Evolutionary conservation across 2,797 vertebrate genomes (phyloP).

Genomic region (Malacoraja senta): DNA sequence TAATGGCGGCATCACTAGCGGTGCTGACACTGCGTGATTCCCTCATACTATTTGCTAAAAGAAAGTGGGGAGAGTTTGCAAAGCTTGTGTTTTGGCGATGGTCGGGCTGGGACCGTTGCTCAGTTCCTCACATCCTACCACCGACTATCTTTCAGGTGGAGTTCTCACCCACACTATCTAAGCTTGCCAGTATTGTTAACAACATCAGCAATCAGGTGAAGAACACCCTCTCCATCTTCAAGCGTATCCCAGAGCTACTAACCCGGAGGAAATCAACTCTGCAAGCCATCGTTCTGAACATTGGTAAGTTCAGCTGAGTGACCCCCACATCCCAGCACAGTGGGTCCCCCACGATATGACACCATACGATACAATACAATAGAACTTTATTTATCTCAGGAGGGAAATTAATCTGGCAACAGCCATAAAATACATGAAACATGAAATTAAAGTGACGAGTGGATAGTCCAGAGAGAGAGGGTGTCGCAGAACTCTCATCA

Average conservation of each 20-base stretch:
- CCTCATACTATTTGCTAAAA: too few species aligned
- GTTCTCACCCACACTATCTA: constrained; percentile 68
- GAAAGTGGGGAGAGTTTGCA: too few species aligned
- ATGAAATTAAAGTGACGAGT: too few species aligned
- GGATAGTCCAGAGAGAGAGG: too few species aligned
- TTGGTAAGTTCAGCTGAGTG: constrained; percentile 57
- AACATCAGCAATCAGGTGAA: constrained; percentile 65
- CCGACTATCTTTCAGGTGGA: constrained; percentile 59
- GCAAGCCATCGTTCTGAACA: constrained; percentile 57
- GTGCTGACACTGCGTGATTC: too few species aligned
- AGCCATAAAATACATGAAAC: too few species aligned
- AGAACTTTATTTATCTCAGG: too few species aligned
- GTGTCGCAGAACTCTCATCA: too few species aligned
- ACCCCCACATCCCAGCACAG: not conserved
- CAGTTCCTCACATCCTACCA: not conserved
- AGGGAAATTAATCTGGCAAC: too few species aligned
- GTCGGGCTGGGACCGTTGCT: not conserved
- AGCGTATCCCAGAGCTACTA: constrained; percentile 69
- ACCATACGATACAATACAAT: too few species aligned
- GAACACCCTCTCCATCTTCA: constrained; percentile 64
- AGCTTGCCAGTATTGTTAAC: constrained; percentile 65
- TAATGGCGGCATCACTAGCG: too few species aligned
- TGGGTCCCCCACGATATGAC: not conserved
- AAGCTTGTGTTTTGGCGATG: not conserved
- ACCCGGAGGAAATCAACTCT: constrained; percentile 49